Conservation (phyloP, 2,888 invertebrate genomes). For the Melinopterus prodromus region DNA sequence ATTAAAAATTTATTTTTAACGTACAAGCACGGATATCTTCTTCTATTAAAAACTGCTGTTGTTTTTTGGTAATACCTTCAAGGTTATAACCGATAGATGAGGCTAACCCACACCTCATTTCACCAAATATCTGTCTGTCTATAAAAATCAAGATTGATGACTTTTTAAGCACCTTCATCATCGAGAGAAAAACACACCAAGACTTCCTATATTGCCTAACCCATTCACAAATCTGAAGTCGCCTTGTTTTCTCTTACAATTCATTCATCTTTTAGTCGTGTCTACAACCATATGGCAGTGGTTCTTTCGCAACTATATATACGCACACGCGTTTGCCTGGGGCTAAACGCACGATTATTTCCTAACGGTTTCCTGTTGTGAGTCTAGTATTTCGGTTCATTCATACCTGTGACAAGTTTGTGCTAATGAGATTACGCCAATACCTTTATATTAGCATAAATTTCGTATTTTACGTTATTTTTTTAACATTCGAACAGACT, state of each 20-base stretch:
- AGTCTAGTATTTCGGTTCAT: neutral
- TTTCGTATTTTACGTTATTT: conserved; percentile 19
- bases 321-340: conserved; percentile 25
- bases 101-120: no score
- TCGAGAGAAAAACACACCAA: neutral
- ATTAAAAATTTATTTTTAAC: no score
- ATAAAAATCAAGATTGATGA: no score
- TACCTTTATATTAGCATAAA: conserved; percentile 42
- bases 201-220: neutral
- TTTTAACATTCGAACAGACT: neutral
- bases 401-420: neutral
- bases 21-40: no score
- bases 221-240: conserved; percentile 51
- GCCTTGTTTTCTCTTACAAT: conserved; percentile 50
- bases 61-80: no score
- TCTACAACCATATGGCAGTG: conserved; percentile 49
- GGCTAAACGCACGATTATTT: conserved; percentile 32
- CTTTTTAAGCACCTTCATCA: neutral
- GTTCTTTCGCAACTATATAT: conserved; percentile 53
- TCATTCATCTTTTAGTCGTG: conserved; percentile 50
- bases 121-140: no score
- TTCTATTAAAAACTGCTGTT: no score
- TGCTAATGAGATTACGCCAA: conserved; percentile 43
- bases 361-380: conserved; percentile 34
- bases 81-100: no score